Evolutionary conservation across 2,797 vertebrate genomes (phyloP).

Genomic region (Squalus acanthias): DNA sequence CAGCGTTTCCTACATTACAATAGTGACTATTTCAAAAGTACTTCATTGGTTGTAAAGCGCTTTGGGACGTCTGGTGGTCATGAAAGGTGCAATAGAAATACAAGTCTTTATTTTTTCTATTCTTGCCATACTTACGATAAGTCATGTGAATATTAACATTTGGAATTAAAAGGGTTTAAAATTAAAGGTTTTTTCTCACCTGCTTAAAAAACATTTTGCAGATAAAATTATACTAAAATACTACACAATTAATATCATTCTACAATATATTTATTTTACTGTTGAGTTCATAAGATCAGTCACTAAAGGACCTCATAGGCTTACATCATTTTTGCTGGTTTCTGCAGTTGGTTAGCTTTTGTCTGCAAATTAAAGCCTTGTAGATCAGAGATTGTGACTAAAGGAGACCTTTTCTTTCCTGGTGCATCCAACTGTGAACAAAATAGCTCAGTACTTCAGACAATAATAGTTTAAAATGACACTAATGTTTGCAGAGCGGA

Average conservation of each 20-base stretch:
- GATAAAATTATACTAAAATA: neutral
- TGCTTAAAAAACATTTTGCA: neutral
- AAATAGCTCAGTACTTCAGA: neutral
- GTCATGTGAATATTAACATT: neutral
- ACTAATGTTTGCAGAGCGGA: neutral
- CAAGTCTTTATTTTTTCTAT: neutral
- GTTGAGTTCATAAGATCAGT: neutral
- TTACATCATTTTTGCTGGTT: conserved; percentile 7
- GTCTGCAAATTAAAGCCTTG: conserved; percentile 60
- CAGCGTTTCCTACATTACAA: neutral
- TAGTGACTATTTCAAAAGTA: neutral
- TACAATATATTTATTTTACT: neutral
- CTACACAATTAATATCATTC: neutral
- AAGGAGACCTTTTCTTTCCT: conserved; percentile 46
- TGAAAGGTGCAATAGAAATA: neutral
- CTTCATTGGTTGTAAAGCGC: neutral
- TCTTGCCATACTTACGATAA: neutral
- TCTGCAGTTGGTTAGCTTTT: conserved; percentile 47
- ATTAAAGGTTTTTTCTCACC: neutral
- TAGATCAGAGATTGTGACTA: conserved; percentile 66
- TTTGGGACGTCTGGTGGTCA: neutral
- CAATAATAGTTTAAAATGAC: neutral
- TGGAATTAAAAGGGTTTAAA: neutral
- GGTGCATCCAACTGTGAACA: conserved; percentile 49
- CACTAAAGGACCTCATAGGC: neutral